Percentiles rank a stretch among this genome's conserved stretches.
phyloP scores from a whole-genome alignment of 2,797 vertebrate species.

The Jordanella pulchra region DNA sequence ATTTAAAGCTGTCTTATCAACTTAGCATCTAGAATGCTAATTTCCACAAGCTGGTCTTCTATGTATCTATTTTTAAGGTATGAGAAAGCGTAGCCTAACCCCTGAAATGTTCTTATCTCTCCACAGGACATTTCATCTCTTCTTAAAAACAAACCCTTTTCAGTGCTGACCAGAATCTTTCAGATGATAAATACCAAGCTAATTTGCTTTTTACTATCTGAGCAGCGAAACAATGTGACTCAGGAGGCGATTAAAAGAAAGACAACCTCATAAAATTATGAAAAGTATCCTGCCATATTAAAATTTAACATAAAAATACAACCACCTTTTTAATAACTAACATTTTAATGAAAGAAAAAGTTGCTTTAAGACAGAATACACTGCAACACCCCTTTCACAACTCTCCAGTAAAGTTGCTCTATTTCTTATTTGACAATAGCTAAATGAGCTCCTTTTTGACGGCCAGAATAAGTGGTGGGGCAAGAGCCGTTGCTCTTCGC shows the following conservation, averaged over 20 bases:
- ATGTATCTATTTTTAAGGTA: no score
- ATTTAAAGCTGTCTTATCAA: no score
- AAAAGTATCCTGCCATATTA: background rate
- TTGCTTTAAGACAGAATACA: slow-evolving; percentile 8
- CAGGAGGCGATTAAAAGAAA: background rate
- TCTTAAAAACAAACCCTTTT: background rate
- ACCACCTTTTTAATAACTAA: no score
- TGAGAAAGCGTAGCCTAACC: no score
- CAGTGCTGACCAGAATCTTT: background rate
- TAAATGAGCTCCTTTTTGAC: slow-evolving; percentile 67
- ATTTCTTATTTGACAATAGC: slow-evolving; percentile 64
- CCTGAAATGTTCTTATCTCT: background rate
- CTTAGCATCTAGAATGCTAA: no score
- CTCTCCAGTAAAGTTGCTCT: slow-evolving; percentile 64
- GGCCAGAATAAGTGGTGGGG: slow-evolving; percentile 53
- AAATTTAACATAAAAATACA: no score
- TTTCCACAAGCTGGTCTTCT: no score
- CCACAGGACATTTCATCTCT: background rate
- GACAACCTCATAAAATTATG: background rate
- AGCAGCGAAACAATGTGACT: background rate
- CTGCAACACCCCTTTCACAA: slow-evolving; percentile 39
- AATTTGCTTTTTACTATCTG: background rate
- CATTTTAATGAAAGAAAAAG: slow-evolving; percentile 4
- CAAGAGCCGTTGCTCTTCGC: slow-evolving; percentile 42
- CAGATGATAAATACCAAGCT: background rate